Percentiles rank a stretch among this genome's conserved stretches.
These are phyloP conservation scores for Nyctereutes procyonoides DNA, from an alignment of 2,113 vertebrate genomes.

Conservation along the genomic window DNA sequence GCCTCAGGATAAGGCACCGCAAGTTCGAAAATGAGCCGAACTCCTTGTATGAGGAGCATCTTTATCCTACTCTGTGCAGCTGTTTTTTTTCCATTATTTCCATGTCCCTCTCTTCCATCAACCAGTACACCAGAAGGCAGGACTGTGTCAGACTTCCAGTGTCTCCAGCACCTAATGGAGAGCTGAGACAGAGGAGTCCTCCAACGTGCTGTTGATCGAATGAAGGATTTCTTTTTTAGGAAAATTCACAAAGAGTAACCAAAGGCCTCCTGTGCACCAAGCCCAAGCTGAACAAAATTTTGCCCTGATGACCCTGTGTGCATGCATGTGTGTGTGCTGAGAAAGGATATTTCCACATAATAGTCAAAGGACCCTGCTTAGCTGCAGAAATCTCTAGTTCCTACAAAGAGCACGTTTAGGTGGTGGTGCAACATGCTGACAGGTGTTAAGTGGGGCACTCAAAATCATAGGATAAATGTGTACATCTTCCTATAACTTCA, in stretches of 20 bases:
- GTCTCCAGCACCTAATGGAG: not conserved
- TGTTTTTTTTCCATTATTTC: not conserved
- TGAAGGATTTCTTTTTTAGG: not conserved
- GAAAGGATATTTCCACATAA: not conserved
- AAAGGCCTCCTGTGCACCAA: not conserved
- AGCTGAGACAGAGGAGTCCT: not conserved
- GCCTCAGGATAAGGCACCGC: not conserved
- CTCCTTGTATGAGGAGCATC: not conserved
- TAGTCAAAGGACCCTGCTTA: not conserved
- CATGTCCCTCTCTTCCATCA: not conserved
- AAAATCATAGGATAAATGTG: not conserved
- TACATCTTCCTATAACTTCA: not conserved
- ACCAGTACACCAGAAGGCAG: not conserved
- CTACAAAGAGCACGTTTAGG: not conserved
- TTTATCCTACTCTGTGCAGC: not conserved
- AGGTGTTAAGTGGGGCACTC: accelerated
- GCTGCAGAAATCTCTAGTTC: not conserved
- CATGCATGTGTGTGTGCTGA: accelerated
- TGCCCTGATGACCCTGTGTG: not conserved
- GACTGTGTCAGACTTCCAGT: not conserved
- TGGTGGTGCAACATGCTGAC: not conserved
- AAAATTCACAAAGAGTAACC: not conserved
- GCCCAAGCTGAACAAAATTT: not conserved
- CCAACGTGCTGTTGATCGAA: not conserved
- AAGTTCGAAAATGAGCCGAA: not conserved